Evolutionary conservation across 2,113 vertebrate genomes (phyloP).

Genomic region (Xyrauchen texanus): DNA sequence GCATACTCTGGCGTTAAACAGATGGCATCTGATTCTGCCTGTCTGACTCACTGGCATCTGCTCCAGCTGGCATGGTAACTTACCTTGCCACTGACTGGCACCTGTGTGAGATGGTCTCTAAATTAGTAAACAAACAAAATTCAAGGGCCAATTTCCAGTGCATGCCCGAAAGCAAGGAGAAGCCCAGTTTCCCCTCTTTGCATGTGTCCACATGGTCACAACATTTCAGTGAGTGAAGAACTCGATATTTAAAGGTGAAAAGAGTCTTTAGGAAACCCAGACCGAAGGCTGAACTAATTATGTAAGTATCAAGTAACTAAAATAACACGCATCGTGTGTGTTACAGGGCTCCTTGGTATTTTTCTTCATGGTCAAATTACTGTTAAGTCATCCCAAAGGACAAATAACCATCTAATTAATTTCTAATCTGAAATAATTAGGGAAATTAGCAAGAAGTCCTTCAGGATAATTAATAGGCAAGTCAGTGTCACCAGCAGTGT

Average conservation of each 20-base stretch:
- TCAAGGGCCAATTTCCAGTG: slow-evolving; percentile 14
- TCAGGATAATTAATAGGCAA: slow-evolving; percentile 40
- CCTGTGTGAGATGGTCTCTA: slow-evolving; percentile 39
- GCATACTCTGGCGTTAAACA: slow-evolving; percentile 43
- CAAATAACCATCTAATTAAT: slow-evolving; percentile 39
- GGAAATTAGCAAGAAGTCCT: slow-evolving; percentile 42
- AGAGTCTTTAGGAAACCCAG: not conserved
- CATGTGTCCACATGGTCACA: not conserved
- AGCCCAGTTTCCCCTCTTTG: not conserved
- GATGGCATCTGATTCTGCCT: slow-evolving; percentile 48
- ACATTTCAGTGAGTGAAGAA: not conserved
- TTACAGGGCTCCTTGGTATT: not conserved
- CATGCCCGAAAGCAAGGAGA: not conserved
- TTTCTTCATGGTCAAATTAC: slow-evolving; percentile 4
- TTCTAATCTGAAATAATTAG: slow-evolving; percentile 37
- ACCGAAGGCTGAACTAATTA: not conserved
- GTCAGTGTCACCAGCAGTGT: not conserved
- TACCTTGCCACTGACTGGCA: slow-evolving; percentile 40
- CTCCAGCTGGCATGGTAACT: slow-evolving; percentile 47
- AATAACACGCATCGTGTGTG: no score
- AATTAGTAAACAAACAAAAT: slow-evolving; percentile 1
- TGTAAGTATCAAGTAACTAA: no score
- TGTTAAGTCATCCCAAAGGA: slow-evolving; percentile 26
- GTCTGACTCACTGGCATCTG: slow-evolving; percentile 33
- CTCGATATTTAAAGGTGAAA: slow-evolving; percentile 23